Evolutionary conservation across 1,140 invertebrate genomes (phyloP).

Genomic region (Drosophila ananassae): DNA sequence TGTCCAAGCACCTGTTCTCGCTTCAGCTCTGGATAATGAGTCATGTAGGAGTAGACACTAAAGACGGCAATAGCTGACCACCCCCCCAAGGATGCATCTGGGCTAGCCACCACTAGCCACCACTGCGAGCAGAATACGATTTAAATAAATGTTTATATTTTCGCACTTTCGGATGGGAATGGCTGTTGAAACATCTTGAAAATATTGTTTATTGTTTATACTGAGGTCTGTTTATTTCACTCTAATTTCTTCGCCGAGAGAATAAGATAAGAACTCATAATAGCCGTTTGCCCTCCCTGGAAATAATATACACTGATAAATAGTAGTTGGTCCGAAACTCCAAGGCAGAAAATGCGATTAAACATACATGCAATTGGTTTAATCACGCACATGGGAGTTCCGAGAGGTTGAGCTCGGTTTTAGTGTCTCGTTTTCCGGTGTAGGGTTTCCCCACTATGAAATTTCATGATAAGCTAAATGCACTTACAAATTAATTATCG

Average conservation of each 20-base stretch:
- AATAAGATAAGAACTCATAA: constrained; percentile 25
- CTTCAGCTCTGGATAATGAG: not conserved
- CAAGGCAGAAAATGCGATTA: not conserved
- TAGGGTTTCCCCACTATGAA: constrained; percentile 7
- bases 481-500: constrained; percentile 67
- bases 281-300: not conserved
- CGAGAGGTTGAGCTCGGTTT: not conserved
- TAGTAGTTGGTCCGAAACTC: no score
- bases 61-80: not conserved
- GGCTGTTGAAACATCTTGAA: constrained; percentile 49
- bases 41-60: not conserved
- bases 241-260: constrained; percentile 8
- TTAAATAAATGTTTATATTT: constrained; percentile 57
- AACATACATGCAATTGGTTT: constrained; percentile 16
- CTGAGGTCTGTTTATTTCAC: constrained; percentile 57
- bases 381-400: constrained; percentile 44
- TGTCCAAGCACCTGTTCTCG: not conserved
- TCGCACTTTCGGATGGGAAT: constrained; percentile 57
- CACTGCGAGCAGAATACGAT: constrained; percentile 7
- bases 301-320: not conserved
- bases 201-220: constrained; percentile 69
- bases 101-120: not conserved
- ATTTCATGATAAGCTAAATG: constrained; percentile 49
- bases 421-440: not conserved
- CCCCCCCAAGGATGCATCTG: constrained; percentile 13